These are phyloP conservation scores for Vulpes vulpes DNA, from an alignment of 2,113 vertebrate species.

Conservation along the genomic window DNA sequence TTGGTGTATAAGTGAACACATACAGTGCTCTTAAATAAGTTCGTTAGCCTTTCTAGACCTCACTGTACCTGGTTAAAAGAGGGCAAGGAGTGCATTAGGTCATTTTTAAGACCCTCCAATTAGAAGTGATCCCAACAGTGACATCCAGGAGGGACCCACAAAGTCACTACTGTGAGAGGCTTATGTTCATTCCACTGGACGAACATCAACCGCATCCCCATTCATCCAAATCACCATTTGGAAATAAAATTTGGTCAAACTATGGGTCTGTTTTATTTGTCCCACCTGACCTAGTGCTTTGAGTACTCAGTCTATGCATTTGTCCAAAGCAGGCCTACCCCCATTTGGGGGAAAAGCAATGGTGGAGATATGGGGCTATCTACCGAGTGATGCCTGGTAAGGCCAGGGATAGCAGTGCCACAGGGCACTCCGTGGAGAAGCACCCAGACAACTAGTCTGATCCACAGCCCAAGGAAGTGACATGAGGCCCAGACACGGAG, in stretches of 20 bases:
- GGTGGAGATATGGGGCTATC: neutral
- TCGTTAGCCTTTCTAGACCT: neutral
- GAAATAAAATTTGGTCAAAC: neutral
- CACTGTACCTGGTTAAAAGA: neutral
- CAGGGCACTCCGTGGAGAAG: neutral
- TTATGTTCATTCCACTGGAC: neutral
- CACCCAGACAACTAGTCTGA: neutral
- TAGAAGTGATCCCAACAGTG: neutral
- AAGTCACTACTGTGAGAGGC: neutral
- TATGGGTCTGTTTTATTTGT: neutral
- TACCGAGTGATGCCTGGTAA: neutral
- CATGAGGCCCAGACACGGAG: neutral
- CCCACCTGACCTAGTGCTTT: neutral
- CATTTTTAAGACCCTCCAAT: constrained; percentile 2
- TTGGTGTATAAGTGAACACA: neutral
- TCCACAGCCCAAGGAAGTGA: neutral
- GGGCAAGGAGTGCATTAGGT: neutral
- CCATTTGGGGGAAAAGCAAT: neutral
- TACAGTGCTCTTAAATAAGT: neutral
- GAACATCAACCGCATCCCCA: neutral
- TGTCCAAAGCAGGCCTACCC: neutral
- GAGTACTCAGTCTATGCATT: neutral
- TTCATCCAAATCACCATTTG: neutral
- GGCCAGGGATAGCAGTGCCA: fast-evolving
- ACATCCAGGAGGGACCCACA: neutral